Percentiles rank a stretch among this genome's conserved stretches.
These are phyloP conservation scores for Vidua chalybeata DNA, from an alignment of 2,113 vertebrate genomes.

Conservation along the genomic window DNA sequence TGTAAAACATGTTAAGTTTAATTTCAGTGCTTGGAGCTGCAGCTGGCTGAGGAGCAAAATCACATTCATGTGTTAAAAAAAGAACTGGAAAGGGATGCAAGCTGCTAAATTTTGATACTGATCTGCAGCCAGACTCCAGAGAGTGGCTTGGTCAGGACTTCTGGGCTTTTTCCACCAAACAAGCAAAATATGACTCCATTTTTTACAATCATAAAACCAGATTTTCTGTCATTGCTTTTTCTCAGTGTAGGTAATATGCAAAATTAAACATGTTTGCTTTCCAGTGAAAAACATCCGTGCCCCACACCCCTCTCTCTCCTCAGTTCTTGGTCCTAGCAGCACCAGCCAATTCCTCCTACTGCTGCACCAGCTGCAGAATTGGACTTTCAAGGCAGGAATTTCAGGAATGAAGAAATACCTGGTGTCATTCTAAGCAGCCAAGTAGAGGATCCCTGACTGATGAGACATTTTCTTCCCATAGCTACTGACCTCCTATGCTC, in stretches of 20 bases:
- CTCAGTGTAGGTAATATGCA: not conserved
- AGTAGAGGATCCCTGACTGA: not conserved
- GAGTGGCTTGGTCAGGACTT: conserved; percentile 20
- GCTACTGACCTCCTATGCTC: not conserved
- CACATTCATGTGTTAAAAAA: conserved; percentile 41
- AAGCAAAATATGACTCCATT: conserved; percentile 19
- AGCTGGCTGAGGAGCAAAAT: conserved; percentile 55
- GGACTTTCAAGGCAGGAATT: conserved; percentile 1
- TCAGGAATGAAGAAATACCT: conserved; percentile 41
- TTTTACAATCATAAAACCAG: not conserved
- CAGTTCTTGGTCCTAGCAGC: not conserved
- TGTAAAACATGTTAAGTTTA: conserved; percentile 58
- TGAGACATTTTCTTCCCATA: not conserved
- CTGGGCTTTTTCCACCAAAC: conserved; percentile 34
- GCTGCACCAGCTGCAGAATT: conserved; percentile 22
- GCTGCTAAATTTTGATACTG: conserved; percentile 47
- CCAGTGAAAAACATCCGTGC: not conserved
- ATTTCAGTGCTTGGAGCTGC: conserved; percentile 57
- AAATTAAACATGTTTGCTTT: not conserved
- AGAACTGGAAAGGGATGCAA: conserved; percentile 50
- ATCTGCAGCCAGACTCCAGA: conserved; percentile 46
- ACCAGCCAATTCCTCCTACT: not conserved
- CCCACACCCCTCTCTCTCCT: not conserved
- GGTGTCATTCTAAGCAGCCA: not conserved
- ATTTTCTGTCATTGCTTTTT: not conserved